Evolutionary conservation across 2,797 vertebrate species (phyloP), one percentile per base, ranked within the genome.

Genomic region (Heteromormyrus szaboi): DNA sequence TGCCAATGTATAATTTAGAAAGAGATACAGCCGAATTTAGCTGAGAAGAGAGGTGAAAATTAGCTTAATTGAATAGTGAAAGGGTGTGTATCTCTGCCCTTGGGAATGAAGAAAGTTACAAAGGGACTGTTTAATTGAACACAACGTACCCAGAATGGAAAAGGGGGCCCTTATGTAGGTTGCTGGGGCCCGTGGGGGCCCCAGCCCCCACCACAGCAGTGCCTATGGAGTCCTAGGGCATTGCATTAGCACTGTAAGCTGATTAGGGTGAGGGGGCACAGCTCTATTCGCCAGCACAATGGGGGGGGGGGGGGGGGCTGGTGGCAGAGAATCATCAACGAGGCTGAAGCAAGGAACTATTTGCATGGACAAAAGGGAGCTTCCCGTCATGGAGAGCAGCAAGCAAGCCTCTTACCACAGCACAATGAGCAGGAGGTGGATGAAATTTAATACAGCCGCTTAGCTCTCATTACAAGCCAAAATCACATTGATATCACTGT

Each of bases 271-370:
- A 95, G 95, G 95, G 93, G 93, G 95, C 95, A 96, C 95, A 96
- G 95, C 96, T 97, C 96, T 96, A 96, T 96, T 97, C 96, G 96
- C 96, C 95, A 96, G 96, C 95, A 97, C 96, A 97, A 97, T 96
- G 95, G 95, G 96, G 95, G 0, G 8, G 95, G 95, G 95, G 95
- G 94, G 93, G 93, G 96, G 95, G 95, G 33, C 17, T 25, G 48
- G 85, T 62, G 22, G 84, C 22, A 46, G 25, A 19, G 65, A 48
- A 50, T 29, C 50, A 54, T n/a, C 25, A 86, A 86, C n/a, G 8
- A 54, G 76, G 54, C 22, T 46, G 79, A 48, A 96, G 95, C 87
- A 96, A 95, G 96, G 96, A 96, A 96, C 96, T 95, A 96, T 96
- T 96, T 97, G 95, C 96, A 96, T 96, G 95, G 95, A 96, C 95